These are phyloP conservation scores for Mechanitis messenoides DNA, from an alignment of 2,888 invertebrate species.

Conservation along the genomic window DNA sequence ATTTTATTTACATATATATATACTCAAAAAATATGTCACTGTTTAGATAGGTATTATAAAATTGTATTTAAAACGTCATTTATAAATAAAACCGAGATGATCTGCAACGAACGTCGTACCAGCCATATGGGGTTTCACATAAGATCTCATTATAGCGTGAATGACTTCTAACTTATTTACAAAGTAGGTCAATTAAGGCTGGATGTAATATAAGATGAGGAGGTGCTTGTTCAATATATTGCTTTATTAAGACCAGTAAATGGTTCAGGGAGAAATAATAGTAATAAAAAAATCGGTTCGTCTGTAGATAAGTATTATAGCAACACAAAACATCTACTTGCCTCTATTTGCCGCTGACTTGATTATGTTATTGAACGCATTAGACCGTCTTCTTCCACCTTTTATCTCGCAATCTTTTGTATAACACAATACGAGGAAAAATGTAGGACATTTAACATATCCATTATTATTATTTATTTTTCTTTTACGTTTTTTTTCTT, in stretches of 20 bases:
- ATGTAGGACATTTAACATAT: not conserved
- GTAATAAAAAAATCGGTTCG: too few species aligned
- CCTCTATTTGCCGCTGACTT: not conserved
- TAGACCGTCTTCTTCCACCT: not conserved
- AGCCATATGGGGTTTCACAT: slow-evolving; percentile 6
- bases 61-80: not conserved
- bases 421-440: not conserved
- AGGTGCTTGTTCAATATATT: not conserved
- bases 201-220: not conserved
- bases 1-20: not conserved
- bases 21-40: too few species aligned
- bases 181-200: slow-evolving; percentile 2
- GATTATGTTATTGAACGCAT: not conserved
- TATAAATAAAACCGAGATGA: not conserved
- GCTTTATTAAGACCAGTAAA: not conserved
- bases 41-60: too few species aligned
- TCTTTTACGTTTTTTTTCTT: not conserved
- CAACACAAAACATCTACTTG: not conserved
- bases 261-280: too few species aligned
- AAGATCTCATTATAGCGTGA: not conserved
- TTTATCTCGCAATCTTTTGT: slow-evolving; percentile 4
- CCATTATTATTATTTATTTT: not conserved
- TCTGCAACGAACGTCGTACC: not conserved
- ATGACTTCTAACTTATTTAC: not conserved
- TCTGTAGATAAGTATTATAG: not conserved